Conservation (phyloP, 2,113 vertebrate genomes). For the Sinocyclocheilus maitianheensis region DNA sequence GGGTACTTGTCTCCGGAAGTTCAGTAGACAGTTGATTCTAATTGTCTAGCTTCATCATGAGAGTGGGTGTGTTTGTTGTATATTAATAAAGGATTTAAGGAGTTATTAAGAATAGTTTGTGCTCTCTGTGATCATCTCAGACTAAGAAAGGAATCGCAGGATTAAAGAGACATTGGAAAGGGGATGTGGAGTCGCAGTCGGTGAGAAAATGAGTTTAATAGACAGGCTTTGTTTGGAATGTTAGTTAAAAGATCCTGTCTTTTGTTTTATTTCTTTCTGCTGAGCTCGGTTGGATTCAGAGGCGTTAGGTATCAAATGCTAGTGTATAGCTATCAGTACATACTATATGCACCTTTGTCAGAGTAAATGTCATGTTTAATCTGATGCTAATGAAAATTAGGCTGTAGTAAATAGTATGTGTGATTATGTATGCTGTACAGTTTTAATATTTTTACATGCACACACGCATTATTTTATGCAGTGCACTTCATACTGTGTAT, state of each 20-base stretch:
- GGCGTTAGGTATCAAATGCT: background rate
- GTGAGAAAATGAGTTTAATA: background rate
- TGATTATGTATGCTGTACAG: background rate
- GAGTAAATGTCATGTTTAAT: too few relatives aligned
- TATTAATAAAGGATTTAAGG: background rate
- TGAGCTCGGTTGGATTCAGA: background rate
- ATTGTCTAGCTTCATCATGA: background rate
- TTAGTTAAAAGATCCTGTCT: background rate
- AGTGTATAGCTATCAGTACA: background rate
- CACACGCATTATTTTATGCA: too few relatives aligned
- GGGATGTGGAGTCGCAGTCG: background rate
- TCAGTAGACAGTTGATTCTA: conserved; percentile 48
- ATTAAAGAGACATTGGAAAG: background rate
- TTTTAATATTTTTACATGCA: background rate
- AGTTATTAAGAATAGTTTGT: background rate
- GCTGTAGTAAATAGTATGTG: background rate
- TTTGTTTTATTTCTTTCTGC: background rate
- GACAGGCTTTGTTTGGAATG: conserved; percentile 9
- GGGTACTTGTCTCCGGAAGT: conserved; percentile 12
- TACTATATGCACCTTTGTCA: too few relatives aligned
- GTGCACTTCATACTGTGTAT: background rate
- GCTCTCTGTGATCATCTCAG: background rate
- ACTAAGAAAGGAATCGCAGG: background rate
- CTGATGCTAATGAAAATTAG: too few relatives aligned
- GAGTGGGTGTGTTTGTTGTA: background rate